Percentiles rank a stretch among this genome's conserved stretches.
These are phyloP conservation scores for Drosophila pseudoananassae DNA, from an alignment of 1,140 invertebrate species.

Conservation along the genomic window DNA sequence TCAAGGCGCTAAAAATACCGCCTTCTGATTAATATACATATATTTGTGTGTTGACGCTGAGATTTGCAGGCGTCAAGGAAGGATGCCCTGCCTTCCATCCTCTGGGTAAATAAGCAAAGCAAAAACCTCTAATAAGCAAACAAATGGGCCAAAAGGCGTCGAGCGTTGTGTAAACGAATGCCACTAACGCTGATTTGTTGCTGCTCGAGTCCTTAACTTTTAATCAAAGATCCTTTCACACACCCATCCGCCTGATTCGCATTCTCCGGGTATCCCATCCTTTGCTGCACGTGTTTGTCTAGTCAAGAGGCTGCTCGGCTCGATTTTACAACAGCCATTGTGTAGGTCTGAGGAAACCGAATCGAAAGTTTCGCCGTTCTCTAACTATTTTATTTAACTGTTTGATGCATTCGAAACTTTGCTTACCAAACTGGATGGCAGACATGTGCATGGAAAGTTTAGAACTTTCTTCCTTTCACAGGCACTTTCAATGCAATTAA, in stretches of 20 bases:
- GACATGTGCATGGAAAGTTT: not conserved
- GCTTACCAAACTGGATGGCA: not conserved
- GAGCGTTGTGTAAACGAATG: constrained; percentile 27
- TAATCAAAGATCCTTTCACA: constrained; percentile 42
- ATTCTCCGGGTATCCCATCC: not conserved
- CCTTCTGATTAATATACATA: constrained; percentile 33
- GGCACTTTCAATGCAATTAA: not conserved
- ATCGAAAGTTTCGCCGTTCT: constrained; percentile 22
- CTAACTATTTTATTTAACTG: constrained; percentile 20
- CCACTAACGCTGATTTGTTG: constrained; percentile 45
- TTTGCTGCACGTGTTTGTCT: constrained; percentile 1
- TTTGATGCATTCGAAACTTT: constrained; percentile 18
- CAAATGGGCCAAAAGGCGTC: constrained; percentile 48
- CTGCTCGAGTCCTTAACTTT: constrained; percentile 47
- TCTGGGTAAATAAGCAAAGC: constrained; percentile 37
- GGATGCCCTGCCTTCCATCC: constrained; percentile 13
- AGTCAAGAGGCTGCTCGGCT: constrained; percentile 3
- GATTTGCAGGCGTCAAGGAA: constrained; percentile 16
- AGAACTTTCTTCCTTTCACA: not conserved
- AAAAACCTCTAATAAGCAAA: constrained; percentile 52
- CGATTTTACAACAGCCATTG: not conserved
- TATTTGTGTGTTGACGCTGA: constrained; percentile 21
- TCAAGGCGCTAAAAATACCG: constrained; percentile 31
- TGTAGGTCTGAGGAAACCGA: constrained; percentile 1
- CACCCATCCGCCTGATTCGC: constrained; percentile 5